phyloP scores from a whole-genome alignment of 2,888 invertebrate species.

The Microchrysa polita region DNA sequence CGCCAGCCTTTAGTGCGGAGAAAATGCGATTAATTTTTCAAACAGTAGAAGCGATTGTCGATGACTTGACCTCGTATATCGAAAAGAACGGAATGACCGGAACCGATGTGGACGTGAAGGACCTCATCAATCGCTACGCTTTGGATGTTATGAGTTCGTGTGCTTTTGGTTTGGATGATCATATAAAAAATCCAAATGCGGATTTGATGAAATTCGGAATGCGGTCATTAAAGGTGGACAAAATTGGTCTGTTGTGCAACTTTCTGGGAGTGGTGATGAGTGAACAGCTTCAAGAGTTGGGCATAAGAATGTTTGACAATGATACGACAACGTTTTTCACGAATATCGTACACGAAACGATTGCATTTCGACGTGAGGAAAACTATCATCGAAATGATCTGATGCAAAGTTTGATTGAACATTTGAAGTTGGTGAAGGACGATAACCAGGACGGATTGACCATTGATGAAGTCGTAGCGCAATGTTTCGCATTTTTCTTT shows the following conservation, averaged over 20 bases:
- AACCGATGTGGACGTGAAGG: constrained; percentile 48
- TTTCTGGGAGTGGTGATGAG: constrained; percentile 37
- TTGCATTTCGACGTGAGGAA: constrained; percentile 48
- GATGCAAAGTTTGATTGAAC: constrained; percentile 50
- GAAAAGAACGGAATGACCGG: neutral
- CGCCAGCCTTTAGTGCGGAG: constrained; percentile 51
- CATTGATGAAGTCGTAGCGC: constrained; percentile 63
- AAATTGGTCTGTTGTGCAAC: constrained; percentile 23
- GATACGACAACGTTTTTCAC: constrained; percentile 45
- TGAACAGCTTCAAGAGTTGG: constrained; percentile 31
- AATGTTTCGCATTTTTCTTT: constrained; percentile 69
- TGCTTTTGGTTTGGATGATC: constrained; percentile 60
- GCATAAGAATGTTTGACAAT: constrained; percentile 42
- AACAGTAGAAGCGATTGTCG: constrained; percentile 48
- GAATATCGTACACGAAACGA: constrained; percentile 47
- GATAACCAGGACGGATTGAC: constrained; percentile 41
- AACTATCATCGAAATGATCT: constrained; percentile 51
- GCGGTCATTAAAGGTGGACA: constrained; percentile 44
- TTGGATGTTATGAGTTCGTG: constrained; percentile 54
- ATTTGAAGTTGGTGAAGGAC: constrained; percentile 47
- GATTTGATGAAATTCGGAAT: constrained; percentile 54
- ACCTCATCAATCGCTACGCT: constrained; percentile 48
- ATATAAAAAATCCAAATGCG: constrained; percentile 56
- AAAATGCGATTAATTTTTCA: constrained; percentile 51
- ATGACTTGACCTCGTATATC: constrained; percentile 46